Evolutionary conservation across 2,888 invertebrate species (phyloP), one percentile per base, ranked within the genome.

Genomic region (Masnerella sp.): DNA sequence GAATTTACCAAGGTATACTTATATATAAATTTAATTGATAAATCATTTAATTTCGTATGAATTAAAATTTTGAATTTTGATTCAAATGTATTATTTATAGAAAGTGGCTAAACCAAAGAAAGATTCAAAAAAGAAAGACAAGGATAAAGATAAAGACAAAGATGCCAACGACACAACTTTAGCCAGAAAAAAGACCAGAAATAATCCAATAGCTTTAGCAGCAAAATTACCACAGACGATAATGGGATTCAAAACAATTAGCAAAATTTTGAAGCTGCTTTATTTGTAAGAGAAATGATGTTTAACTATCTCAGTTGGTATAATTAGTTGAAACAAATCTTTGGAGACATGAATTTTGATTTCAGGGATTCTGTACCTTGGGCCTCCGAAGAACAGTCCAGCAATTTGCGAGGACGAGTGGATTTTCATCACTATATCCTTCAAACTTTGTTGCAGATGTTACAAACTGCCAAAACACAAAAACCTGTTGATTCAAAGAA

Each of bases 401-500:
- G 88, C 59, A 79, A 88, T 12, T 78, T 93, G 8, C 89, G 90
- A 74, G 86, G 88, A 0, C 89, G 90, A 0, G 85, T 88, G 0
- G 90, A 91, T 36, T 89, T 93, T 79, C 91, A 92, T 82, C 88
- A 88, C 17, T 92, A 91, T 84, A 87, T 89, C n/a, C 77, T 92
- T 67, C 88, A 89, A 61, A 85, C 85, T 0, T 88, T 89, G 0
- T 77, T 88, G 11, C 83, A 87, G 73, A 77, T 89, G 14, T 74
- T 90, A 5, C 86, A 87, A 22, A 82, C 77, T 47, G 71, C 89
- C 0, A 88, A 89, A 74, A 75, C 81, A 5, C 77, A 81, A 30
- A 65, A 86, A 30, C 47, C 54, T n/a, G 12, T 42, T 9, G 20
- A 56, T 18, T 12, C 30, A 1, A 15, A 62, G 30, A 56, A 62